These are phyloP conservation scores for Leptoteleia sp. DNA, from an alignment of 1,140 invertebrate genomes.

Conservation along the genomic window DNA sequence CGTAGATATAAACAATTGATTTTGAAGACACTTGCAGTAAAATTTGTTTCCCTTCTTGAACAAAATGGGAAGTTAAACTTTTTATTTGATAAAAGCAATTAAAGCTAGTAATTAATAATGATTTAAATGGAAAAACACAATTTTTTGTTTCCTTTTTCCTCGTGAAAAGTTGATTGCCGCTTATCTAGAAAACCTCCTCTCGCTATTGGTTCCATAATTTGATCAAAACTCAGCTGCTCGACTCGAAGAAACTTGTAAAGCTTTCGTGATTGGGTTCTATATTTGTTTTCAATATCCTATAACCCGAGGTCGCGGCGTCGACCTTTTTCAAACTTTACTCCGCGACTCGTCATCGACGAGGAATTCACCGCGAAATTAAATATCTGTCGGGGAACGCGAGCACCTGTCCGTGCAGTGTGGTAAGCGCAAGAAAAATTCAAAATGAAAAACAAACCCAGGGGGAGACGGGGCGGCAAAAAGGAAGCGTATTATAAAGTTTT, in stretches of 20 bases:
- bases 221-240: slow-evolving; percentile 32
- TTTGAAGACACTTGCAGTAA: too few species aligned
- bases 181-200: slow-evolving; percentile 9
- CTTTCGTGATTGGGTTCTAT: slow-evolving; percentile 63
- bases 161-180: too few species aligned
- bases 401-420: slow-evolving; percentile 36
- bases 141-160: too few species aligned
- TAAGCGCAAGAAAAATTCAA: slow-evolving; percentile 72
- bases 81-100: too few species aligned
- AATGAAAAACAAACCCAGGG: slow-evolving; percentile 74
- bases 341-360: slow-evolving; percentile 59
- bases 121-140: too few species aligned
- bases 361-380: slow-evolving; percentile 76
- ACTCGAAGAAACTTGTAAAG: slow-evolving; percentile 33
- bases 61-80: too few species aligned
- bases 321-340: slow-evolving; percentile 72
- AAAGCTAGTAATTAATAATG: too few species aligned
- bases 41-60: too few species aligned
- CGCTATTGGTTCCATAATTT: slow-evolving; percentile 51
- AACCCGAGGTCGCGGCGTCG: slow-evolving; percentile 66
- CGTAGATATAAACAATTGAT: too few species aligned
- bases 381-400: slow-evolving; percentile 68
- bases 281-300: slow-evolving; percentile 70
- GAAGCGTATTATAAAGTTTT: slow-evolving; percentile 79
- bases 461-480: slow-evolving; percentile 33